These are phyloP conservation scores for Venustoraphidia nigricollis DNA, from an alignment of 2,888 invertebrate species.

Conservation along the genomic window DNA sequence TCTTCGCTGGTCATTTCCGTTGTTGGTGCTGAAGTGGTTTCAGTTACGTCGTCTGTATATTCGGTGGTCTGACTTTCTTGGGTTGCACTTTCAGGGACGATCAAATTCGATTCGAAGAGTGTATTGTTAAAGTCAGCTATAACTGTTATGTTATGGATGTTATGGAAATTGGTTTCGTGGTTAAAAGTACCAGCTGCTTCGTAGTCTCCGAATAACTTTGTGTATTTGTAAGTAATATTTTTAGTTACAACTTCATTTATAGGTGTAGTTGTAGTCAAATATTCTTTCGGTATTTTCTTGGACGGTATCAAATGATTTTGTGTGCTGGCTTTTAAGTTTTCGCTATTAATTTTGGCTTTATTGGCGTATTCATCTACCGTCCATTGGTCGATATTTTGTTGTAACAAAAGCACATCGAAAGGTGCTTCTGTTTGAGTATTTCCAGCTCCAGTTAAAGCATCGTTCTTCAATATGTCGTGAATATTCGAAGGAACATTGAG, in stretches of 20 bases:
- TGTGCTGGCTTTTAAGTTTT: constrained; percentile 27
- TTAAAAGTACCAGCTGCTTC: constrained; percentile 33
- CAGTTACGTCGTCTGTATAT: neutral
- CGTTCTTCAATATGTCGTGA: constrained; percentile 30
- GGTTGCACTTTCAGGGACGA: constrained; percentile 13
- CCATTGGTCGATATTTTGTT: constrained; percentile 76
- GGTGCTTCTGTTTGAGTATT: constrained; percentile 30
- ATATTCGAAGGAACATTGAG: constrained; percentile 30
- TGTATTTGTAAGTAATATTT: constrained; percentile 18
- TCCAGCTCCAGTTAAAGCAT: constrained; percentile 11
- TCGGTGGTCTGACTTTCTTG: neutral
- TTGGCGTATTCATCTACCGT: constrained; percentile 59
- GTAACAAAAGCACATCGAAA: constrained; percentile 57
- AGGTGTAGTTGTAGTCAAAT: constrained; percentile 33
- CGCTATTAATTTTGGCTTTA: constrained; percentile 29
- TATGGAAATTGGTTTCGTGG: constrained; percentile 17
- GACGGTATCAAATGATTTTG: constrained; percentile 40
- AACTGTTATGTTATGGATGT: constrained; percentile 12
- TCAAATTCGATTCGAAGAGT: constrained; percentile 21
- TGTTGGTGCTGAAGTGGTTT: constrained; percentile 18
- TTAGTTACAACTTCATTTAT: constrained; percentile 1
- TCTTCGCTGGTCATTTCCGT: constrained; percentile 30
- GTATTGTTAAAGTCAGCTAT: constrained; percentile 19
- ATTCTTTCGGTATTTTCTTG: constrained; percentile 65
- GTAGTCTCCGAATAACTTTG: constrained; percentile 31